Base-by-base conservation (phyloP, 2,113 vertebrate species). In the western clawed frog (Xenopus tropicalis) region DNA sequence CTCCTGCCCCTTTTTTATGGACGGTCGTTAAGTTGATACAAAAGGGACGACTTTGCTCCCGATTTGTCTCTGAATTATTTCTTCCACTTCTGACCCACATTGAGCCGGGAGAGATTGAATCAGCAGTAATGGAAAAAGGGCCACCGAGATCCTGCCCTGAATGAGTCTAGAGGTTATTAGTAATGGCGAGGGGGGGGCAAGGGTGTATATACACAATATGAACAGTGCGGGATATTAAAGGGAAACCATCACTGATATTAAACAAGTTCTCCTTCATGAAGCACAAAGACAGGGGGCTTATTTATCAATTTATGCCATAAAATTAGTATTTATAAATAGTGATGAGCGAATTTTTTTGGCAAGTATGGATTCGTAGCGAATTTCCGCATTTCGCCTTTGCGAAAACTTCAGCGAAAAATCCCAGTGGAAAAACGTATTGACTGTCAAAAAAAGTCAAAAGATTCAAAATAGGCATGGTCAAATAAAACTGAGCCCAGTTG, bases 21-120 rank as follows among this genome's bases (percentile, higher is more conserved):
- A 84, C 73, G 82, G 80, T 88, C 83, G 86, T 86, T 86, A 85
- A 82, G 74, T 82, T 72, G 81, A 88, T 84, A 89, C 83, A 88
- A 86, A 85, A 88, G 16, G 84, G 80, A 80, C 80, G 57, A 77
- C 82, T 82, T 77, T 80, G 10, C 5, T 86, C 83, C 71, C 70
- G 67, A 78, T 88, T 74, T 42, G 61, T 83, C 86, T 77, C 80
- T 86, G 81, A 85, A 81, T 87, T 86, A 87, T 54, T n/a, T 85
- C 82, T 87, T 80, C 80, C 79, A 77, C 77, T 82, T 86, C 80
- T 86, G 85, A 89, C 81, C 84, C 57, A 10, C 81, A 79, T 81
- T 88, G 79, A 77, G 58, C 70, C 56, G 78, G 80, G 82, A 69
- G 82, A 72, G 20, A 79, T 85, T 87, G 84, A 85, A 86, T 87